phyloP scores from a whole-genome alignment of 1,140 invertebrate genomes.

The Microplitis mediator region DNA sequence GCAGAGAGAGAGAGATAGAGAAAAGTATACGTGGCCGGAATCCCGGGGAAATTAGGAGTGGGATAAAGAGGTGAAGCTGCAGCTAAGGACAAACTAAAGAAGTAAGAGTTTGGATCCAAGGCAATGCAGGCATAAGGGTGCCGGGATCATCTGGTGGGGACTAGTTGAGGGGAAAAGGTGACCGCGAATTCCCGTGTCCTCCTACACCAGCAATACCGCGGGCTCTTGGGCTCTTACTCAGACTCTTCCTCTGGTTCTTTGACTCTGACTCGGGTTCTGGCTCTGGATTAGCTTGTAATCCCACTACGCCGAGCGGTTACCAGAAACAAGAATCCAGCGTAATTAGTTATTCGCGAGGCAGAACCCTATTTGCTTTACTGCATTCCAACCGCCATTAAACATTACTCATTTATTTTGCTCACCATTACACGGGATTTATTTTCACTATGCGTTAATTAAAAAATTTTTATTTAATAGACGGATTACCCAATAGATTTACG shows the following conservation, averaged over 20 bases:
- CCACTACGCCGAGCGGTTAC: constrained; percentile 42
- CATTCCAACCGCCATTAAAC: constrained; percentile 54
- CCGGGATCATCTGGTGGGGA: not conserved
- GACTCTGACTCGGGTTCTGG: constrained; percentile 29
- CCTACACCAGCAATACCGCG: constrained; percentile 39
- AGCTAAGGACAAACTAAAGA: not conserved
- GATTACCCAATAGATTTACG: no score
- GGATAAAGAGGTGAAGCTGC: constrained; percentile 13
- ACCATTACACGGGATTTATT: constrained; percentile 21
- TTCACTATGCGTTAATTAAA: no score
- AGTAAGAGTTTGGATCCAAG: no score
- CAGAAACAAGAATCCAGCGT: constrained; percentile 61
- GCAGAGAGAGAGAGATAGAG: constrained; percentile 33
- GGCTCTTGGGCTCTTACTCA: no score
- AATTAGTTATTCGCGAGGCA: constrained; percentile 59
- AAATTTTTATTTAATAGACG: no score
- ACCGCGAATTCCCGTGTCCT: constrained; percentile 60
- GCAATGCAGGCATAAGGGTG: no score
- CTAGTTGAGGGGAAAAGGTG: constrained; percentile 32
- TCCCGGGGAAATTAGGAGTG: constrained; percentile 23
- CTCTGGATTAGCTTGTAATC: constrained; percentile 59
- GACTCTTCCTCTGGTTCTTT: no score
- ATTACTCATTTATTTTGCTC: constrained; percentile 18
- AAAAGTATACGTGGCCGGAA: not conserved
- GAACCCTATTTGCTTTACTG: constrained; percentile 59